Conservation (phyloP, 2,113 vertebrate genomes). For the Scatophagus argus region DNA sequence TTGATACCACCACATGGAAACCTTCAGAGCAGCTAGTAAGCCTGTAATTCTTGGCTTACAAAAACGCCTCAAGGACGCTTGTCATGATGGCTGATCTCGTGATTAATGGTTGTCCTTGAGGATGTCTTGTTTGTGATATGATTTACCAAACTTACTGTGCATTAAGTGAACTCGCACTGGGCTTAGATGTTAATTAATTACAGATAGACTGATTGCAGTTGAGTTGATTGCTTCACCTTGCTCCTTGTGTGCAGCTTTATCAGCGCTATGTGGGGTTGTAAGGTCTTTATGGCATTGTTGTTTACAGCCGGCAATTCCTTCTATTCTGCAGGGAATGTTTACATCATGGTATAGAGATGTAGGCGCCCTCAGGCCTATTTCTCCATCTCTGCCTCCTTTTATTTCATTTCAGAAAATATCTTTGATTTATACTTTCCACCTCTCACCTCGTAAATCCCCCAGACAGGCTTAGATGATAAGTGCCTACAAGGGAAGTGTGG, state of each 20-base stretch:
- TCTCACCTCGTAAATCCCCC: conserved; percentile 41
- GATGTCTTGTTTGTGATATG: conserved; percentile 72
- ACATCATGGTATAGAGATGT: conserved; percentile 21
- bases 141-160: conserved; percentile 57
- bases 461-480: conserved; percentile 27
- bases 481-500: conserved; percentile 39
- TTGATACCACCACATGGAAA: conserved; percentile 25
- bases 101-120: conserved; percentile 77
- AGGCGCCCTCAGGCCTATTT: conserved; percentile 15
- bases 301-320: conserved; percentile 45
- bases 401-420: conserved; percentile 48
- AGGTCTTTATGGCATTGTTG: conserved; percentile 44
- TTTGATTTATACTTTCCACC: conserved; percentile 50
- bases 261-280: conserved; percentile 38
- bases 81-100: conserved; percentile 57
- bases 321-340: conserved; percentile 27
- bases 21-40: conserved; percentile 7
- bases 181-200: conserved; percentile 67
- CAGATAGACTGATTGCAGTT: conserved; percentile 51
- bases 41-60: conserved; percentile 19
- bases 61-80: conserved; percentile 61
- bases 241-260: conserved; percentile 52
- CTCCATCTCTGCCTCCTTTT: conserved; percentile 32
- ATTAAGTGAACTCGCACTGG: conserved; percentile 39
- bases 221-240: conserved; percentile 61